Evolutionary conservation across 2,797 vertebrate genomes (phyloP), one percentile per base, ranked within the genome.

Genomic region (Tragopan temminckii): DNA sequence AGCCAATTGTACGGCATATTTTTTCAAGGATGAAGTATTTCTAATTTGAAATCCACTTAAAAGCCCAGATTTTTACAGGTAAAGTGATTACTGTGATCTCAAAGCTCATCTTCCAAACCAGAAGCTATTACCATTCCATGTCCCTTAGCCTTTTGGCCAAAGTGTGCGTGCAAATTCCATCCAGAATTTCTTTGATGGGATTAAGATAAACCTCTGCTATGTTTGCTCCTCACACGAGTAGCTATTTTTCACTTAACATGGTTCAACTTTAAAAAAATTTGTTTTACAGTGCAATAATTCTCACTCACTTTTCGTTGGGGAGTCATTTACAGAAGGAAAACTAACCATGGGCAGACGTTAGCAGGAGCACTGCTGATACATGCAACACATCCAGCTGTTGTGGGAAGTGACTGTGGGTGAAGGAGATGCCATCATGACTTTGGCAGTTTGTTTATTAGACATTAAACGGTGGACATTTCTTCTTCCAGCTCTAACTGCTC

Each of bases 231-330:
- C 36, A 74, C 53, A 75, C 2, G 2, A 89, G 48, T 25, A 50
- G 33, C 58, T 91, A 15, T 86, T 86, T 86, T 74, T 84, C 20
- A 20, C 40, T 69, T 20, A 0, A 45, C 63, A 50, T 13, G 43
- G 80, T 69, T 79, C 74, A 88, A 86, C 59, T 93, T 94, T 81
- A 58, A 91, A 91, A 91, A 92, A 93, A 84, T 58, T 55, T 72
- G 19, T 88, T 95, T 95, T 95, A 85, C 67, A 81, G 3, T 77
- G 82, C 46, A 75, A 55, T 89, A 79, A 90, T 85, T 92, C 85
- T 90, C 87, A 75, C 69, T 23, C 59, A 69, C 36, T 88, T 93
- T 61, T 91, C 63, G 76, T 92, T 83, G 74, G 85, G 63, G 95
- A 91, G 66, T 70, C 48, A 58, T 84, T 94, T 91, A 84, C 23